Evolutionary conservation across 2,888 invertebrate species (phyloP).

Genomic region (Chrysolina oricalcia): DNA sequence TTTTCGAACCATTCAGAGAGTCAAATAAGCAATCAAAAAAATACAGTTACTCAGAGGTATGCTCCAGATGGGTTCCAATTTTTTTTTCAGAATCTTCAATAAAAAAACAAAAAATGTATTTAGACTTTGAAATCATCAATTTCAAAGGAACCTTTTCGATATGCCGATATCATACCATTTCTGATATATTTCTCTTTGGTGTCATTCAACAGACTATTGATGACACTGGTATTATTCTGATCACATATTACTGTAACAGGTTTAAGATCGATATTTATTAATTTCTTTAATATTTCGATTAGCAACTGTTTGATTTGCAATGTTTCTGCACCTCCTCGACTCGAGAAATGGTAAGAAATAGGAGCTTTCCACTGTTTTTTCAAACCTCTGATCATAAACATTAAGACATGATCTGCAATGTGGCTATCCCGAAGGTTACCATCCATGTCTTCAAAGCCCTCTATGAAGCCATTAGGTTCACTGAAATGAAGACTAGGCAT

Average conservation of each 20-base stretch:
- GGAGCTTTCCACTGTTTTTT: constrained; percentile 38
- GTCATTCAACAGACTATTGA: constrained; percentile 36
- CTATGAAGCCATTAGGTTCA: constrained; percentile 37
- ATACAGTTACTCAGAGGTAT: constrained; percentile 9
- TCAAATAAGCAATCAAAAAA: constrained; percentile 28
- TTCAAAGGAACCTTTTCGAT: constrained; percentile 35
- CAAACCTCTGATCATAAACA: constrained; percentile 46
- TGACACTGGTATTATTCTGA: constrained; percentile 37
- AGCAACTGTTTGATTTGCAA: constrained; percentile 35
- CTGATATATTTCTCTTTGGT: constrained; percentile 39
- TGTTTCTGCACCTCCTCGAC: constrained; percentile 40
- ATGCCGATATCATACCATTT: too few relatives aligned
- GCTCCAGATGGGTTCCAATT: constrained; percentile 25
- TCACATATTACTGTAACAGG: constrained; percentile 46
- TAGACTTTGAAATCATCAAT: constrained; percentile 39
- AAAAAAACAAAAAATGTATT: background rate
- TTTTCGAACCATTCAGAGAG: constrained; percentile 30
- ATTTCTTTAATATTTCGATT: constrained; percentile 26
- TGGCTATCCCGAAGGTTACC: constrained; percentile 3
- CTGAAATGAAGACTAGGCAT: constrained; percentile 43
- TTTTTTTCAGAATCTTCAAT: constrained; percentile 25
- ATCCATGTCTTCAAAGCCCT: constrained; percentile 44
- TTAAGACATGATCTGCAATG: constrained; percentile 46
- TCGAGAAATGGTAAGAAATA: constrained; percentile 36
- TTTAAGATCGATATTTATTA: constrained; percentile 43